These are phyloP conservation scores for Phyllotis vaccarum DNA, from an alignment of 2,797 vertebrate species.

Conservation along the genomic window DNA sequence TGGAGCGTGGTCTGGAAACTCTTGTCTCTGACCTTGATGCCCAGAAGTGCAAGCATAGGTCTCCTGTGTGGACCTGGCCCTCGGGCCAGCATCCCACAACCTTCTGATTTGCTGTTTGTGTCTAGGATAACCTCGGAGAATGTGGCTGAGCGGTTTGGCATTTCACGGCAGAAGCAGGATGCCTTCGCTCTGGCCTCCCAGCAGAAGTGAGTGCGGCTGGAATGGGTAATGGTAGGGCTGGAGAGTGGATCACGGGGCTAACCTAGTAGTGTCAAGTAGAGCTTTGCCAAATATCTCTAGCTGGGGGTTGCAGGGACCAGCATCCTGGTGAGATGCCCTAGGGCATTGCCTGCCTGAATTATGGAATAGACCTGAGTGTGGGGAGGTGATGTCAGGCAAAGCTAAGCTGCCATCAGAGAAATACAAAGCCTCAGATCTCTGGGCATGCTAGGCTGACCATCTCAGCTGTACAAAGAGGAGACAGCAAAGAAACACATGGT, in stretches of 20 bases:
- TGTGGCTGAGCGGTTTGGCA: conserved; percentile 92
- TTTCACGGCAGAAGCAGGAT: conserved; percentile 94
- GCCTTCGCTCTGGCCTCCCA: conserved; percentile 93
- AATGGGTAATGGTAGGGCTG: not conserved
- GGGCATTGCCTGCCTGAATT: not conserved
- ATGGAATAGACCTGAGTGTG: not conserved
- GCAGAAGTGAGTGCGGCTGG: conserved; percentile 89
- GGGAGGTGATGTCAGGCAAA: not conserved
- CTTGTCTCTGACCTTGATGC: not conserved
- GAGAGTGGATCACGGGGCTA: not conserved
- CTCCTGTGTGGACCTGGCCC: not conserved
- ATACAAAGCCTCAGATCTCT: not conserved
- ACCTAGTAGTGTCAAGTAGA: not conserved
- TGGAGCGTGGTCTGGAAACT: not conserved
- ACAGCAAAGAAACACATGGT: not conserved
- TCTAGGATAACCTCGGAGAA: conserved; percentile 94
- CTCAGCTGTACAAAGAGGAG: not conserved
- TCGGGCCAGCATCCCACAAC: not conserved
- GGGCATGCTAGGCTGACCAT: not conserved
- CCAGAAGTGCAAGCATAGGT: not conserved
- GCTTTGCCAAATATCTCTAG: not conserved
- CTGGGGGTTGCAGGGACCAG: not conserved
- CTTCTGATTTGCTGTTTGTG: not conserved
- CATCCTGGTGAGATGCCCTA: not conserved
- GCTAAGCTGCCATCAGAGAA: not conserved